Evolutionary conservation across 2,888 invertebrate genomes (phyloP), one percentile per base, ranked within the genome.

Genomic region (Balanococcus diminutus): DNA sequence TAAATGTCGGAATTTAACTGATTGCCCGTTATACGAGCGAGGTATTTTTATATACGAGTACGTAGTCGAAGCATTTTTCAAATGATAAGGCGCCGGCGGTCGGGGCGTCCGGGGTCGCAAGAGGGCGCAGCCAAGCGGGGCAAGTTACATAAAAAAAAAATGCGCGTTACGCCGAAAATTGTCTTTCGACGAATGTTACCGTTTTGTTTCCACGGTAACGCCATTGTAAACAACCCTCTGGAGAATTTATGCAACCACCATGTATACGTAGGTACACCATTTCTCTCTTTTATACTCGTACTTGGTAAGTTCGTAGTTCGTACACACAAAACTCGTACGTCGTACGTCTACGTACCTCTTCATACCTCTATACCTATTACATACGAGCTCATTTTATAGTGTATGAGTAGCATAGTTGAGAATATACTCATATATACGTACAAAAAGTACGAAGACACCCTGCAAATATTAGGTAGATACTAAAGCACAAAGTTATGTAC

Each of bases 161-260:
- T 83, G 83, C 56, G 83, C 83, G 83, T 56, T 56, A 83, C 32
- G 83, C 51, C 83, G 83, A 83, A 83, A 83, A 83, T 83, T 83
- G 83, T 83, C 83, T 83, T 83, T 83, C 83, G 83, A 83, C 39
- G 83, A 83, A 83, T 83, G 83, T 83, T 83, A 83, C 67, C 83
- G 83, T 83, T 83, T 83, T 83, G 83, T 83, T 83, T 36, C 83
- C 67, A 83, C n/a, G 83, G 83, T 67, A 83, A 83, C 83, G 83
- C 83, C 67, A 32, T 83, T 83, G 51, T 83, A 83, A 83, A 83
- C 83, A 83, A 83, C 83, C 83, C 83, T 83, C 83, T 36, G 32
- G 83, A 83, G 83, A 83, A 83, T 83, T 83, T 83, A 83, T 83
- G 61, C 61, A 42, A 11, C 11, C 11, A 42, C 9, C 42, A 42